These are phyloP conservation scores for Anthophora plumipes DNA, from an alignment of 2,888 invertebrate species.

Conservation along the genomic window DNA sequence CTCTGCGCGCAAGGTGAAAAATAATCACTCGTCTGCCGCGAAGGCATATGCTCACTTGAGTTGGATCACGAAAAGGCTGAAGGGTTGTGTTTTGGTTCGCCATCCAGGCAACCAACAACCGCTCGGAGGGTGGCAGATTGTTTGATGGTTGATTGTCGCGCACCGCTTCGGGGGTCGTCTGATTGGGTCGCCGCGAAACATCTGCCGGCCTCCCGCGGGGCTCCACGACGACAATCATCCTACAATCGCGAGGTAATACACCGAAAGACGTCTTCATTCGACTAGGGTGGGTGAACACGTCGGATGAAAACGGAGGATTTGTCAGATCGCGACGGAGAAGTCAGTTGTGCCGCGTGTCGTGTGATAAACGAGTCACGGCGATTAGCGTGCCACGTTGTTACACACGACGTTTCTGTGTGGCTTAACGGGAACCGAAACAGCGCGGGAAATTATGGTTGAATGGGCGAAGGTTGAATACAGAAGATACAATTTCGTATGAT, in stretches of 20 bases:
- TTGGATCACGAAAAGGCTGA: conserved; percentile 68
- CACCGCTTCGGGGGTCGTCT: conserved; percentile 82
- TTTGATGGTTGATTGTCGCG: conserved; percentile 84
- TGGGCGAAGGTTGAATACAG: neutral
- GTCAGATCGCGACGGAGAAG: conserved; percentile 47
- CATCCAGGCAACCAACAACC: conserved; percentile 70
- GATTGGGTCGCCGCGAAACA: conserved; percentile 85
- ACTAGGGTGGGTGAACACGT: conserved; percentile 38
- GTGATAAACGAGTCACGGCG: conserved; percentile 45
- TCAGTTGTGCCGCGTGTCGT: conserved; percentile 7
- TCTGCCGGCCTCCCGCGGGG: conserved; percentile 84
- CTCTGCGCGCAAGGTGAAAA: conserved; percentile 47
- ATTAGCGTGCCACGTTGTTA: conserved; percentile 21
- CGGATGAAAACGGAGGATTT: conserved; percentile 67
- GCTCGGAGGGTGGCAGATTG: conserved; percentile 82
- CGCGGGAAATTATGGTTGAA: neutral
- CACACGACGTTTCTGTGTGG: neutral
- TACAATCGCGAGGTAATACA: conserved; percentile 83
- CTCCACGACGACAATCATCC: conserved; percentile 83
- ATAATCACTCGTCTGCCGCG: conserved; percentile 80
- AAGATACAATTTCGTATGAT: neutral
- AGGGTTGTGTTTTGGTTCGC: conserved; percentile 74
- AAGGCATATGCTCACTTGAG: conserved; percentile 82
- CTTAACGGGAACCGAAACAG: neutral
- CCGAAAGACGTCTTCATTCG: conserved; percentile 83